These are phyloP conservation scores for Panzeria rudis DNA, from an alignment of 2,888 invertebrate species.

Conservation along the genomic window DNA sequence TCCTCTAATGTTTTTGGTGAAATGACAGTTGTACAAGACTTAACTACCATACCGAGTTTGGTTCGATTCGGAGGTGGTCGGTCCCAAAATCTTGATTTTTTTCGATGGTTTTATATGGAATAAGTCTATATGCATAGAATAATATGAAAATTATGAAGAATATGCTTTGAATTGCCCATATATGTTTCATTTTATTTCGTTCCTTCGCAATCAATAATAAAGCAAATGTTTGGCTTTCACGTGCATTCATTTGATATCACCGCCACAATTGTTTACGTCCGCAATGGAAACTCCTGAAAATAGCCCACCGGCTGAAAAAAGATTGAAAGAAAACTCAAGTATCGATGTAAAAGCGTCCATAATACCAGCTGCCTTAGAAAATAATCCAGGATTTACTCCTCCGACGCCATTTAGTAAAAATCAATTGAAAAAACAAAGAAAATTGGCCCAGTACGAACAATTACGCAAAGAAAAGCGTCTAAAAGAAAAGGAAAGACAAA, in stretches of 20 bases:
- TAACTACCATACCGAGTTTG: too few species aligned
- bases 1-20: too few species aligned
- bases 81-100: too few species aligned
- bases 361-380: slow-evolving; percentile 54
- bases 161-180: background rate
- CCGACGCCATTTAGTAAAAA: slow-evolving; percentile 77
- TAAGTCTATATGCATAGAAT: too few species aligned
- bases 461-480: slow-evolving; percentile 85
- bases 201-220: slow-evolving; percentile 49
- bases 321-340: slow-evolving; percentile 31
- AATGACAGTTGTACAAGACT: too few species aligned
- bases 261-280: slow-evolving; percentile 38
- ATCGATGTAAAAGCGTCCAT: background rate
- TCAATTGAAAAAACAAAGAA: slow-evolving; percentile 88
- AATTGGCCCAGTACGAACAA: slow-evolving; percentile 89
- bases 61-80: too few species aligned
- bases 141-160: too few species aligned
- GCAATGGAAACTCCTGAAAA: slow-evolving; percentile 26
- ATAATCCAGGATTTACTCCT: slow-evolving; percentile 74
- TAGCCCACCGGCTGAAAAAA: slow-evolving; percentile 56
- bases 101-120: too few species aligned
- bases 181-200: slow-evolving; percentile 6
- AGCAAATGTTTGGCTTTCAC: slow-evolving; percentile 63
- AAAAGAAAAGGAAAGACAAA: slow-evolving; percentile 88
- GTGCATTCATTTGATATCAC: slow-evolving; percentile 38